Evolutionary conservation across 2,797 vertebrate genomes (phyloP), one percentile per base, ranked within the genome.

Genomic region (Mustela erminea): DNA sequence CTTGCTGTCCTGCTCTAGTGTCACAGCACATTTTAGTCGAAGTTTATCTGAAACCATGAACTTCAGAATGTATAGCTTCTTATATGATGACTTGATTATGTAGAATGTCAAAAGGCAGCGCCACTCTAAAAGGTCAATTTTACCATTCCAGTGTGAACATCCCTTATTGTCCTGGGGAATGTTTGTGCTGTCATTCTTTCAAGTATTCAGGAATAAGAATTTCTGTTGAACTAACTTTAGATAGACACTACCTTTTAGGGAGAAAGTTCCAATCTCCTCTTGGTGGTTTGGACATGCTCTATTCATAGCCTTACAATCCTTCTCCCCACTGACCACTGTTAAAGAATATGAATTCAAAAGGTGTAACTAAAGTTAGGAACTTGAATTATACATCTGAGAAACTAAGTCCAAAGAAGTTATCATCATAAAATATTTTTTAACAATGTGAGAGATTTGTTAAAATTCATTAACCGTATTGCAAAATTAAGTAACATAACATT

Each of bases 301-400:
- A 6, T 54, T 38, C 3, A 7, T 84, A 46, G 17, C 8, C 27
- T 85, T 92, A 23, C 1, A 54, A 11, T 58, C n/a, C 20, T 85
- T 4, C 9, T 72, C 23, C 62, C 78, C 25, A 54, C 0, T 62
- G 32, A 17, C 52, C 29, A 32, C 38, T 95, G 29, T 49, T 38
- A 75, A 91, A 87, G 13, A 32, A 84, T 88, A 35, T 80, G 41
- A 93, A 97, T 88, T 80, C 5, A 75, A 43, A 83, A 81, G 5
- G 9, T 75, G 0, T 52, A 88, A 49, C 17, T 58, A 8, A 84
- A 38, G 0, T 83, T 91, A 85, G 62, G 25, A 92, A 89, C 12
- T 43, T 54, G 3, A 88, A 23, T 52, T 11, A 82, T 23, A 32
- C 0, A 80, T 54, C 18, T 60, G 70, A 96, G 56, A 95, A 95